Evolutionary conservation across 2,888 invertebrate genomes (phyloP).

Genomic region (Drosophila glabriapex): DNA sequence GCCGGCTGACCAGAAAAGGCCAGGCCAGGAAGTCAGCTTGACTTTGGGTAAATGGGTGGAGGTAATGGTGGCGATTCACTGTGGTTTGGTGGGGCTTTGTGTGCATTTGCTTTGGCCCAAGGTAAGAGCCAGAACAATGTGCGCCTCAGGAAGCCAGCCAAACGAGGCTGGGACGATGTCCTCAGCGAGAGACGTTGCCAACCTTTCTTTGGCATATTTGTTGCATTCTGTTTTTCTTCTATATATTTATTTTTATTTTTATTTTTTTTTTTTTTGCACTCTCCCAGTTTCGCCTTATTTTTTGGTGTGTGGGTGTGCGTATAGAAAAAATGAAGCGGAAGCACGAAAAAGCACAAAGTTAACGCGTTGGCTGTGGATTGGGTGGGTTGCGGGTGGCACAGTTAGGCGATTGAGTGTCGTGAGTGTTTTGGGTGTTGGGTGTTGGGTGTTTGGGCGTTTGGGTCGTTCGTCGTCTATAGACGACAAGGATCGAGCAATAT

Average conservation of each 20-base stretch:
- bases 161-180: constrained; percentile 36
- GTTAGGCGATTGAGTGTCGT: constrained; percentile 2
- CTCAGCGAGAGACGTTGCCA: constrained; percentile 54
- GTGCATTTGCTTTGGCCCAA: constrained; percentile 50
- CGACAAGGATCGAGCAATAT: constrained; percentile 65
- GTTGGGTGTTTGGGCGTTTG: constrained; percentile 21
- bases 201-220: constrained; percentile 60
- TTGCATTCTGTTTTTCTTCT: constrained; percentile 44
- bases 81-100: constrained; percentile 24
- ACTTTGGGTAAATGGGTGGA: constrained; percentile 7
- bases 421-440: constrained; percentile 11
- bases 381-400: constrained; percentile 12
- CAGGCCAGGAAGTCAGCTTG: constrained; percentile 47
- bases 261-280: constrained; percentile 17
- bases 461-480: constrained; percentile 23
- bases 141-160: constrained; percentile 36
- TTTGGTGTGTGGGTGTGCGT: constrained; percentile 40
- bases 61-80: constrained; percentile 4
- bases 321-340: constrained; percentile 76
- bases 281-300: constrained; percentile 7
- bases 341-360: constrained; percentile 76
- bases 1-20: constrained; percentile 24
- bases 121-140: constrained; percentile 62
- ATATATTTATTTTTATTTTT: not conserved
- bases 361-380: constrained; percentile 43